phyloP scores from a whole-genome alignment of 2,888 invertebrate species.

The Drosophila flavopinicola region DNA sequence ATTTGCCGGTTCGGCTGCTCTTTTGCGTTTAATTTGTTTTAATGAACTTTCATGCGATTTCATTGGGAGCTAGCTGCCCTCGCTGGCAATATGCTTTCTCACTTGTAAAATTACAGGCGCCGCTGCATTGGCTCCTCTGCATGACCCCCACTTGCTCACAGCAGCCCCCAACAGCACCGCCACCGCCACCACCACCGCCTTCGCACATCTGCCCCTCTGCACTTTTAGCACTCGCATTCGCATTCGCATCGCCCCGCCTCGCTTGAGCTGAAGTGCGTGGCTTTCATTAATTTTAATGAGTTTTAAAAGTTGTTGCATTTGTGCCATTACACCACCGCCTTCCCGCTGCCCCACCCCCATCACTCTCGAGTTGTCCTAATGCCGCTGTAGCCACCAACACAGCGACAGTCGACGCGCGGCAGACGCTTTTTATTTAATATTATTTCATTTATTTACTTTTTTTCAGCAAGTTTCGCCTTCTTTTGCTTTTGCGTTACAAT shows the following conservation, averaged over 20 bases:
- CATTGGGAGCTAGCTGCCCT: conserved; percentile 44
- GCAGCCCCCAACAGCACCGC: not conserved
- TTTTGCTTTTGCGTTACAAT: conserved; percentile 21
- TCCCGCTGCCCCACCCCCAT: not conserved
- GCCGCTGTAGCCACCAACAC: conserved; percentile 21
- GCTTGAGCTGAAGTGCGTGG: conserved; percentile 71
- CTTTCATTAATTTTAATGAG: conserved; percentile 79
- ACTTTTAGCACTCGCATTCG: conserved; percentile 4
- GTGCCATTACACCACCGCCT: conserved; percentile 18
- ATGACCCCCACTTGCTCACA: too few species aligned
- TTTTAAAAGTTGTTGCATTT: conserved; percentile 76
- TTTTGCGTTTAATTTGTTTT: conserved; percentile 76
- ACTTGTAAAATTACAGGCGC: conserved; percentile 77
- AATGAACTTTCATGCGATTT: conserved; percentile 76
- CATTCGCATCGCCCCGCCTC: not conserved
- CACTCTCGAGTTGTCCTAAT: conserved; percentile 10
- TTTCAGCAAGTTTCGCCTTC: conserved; percentile 41
- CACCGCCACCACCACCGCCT: not conserved
- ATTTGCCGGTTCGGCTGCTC: conserved; percentile 53
- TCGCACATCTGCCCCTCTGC: not conserved
- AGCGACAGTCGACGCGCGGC: conserved; percentile 11
- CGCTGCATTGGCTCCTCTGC: conserved; percentile 68
- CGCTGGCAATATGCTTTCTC: conserved; percentile 77
- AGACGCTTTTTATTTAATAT: conserved; percentile 57
- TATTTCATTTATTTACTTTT: conserved; percentile 62